A percentile compares a stretch with the other conserved stretches of the same genome.
Conservation (phyloP, 2,888 invertebrate species). For the Agrochola lychnidis region DNA sequence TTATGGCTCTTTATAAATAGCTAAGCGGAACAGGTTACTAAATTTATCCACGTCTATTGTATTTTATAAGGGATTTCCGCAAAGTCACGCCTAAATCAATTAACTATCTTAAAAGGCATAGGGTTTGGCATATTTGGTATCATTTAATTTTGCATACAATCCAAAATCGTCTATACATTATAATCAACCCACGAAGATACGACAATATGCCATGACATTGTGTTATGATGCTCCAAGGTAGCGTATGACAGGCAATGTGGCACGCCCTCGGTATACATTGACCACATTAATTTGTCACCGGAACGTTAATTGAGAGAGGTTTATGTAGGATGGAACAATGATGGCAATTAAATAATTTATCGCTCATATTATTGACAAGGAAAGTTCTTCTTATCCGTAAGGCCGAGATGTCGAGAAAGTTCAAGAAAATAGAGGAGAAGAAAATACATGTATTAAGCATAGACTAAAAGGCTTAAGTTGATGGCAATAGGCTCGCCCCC, state of each 20-base stretch:
- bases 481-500: too few species aligned
- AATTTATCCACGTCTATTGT: too few species aligned
- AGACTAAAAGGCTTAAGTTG: too few species aligned
- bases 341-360: background rate
- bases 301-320: conserved; percentile 77
- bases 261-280: conserved; percentile 78
- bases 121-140: too few species aligned
- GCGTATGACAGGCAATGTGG: conserved; percentile 43
- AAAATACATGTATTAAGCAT: too few species aligned
- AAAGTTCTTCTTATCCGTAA: background rate
- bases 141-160: background rate
- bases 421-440: too few species aligned
- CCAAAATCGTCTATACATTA: conserved; percentile 2
- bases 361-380: background rate
- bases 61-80: too few species aligned
- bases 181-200: conserved; percentile 14
- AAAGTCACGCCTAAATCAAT: too few species aligned
- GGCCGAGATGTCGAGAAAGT: too few species aligned
- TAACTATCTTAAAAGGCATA: too few species aligned
- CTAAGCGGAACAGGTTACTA: too few species aligned
- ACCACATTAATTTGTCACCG: conserved; percentile 81
- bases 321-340: conserved; percentile 67
- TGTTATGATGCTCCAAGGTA: conserved; percentile 31
- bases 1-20: too few species aligned
- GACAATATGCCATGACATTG: background rate